These are phyloP conservation scores for Euplagia quadripunctaria DNA, from an alignment of 2,888 invertebrate genomes.

Conservation along the genomic window DNA sequence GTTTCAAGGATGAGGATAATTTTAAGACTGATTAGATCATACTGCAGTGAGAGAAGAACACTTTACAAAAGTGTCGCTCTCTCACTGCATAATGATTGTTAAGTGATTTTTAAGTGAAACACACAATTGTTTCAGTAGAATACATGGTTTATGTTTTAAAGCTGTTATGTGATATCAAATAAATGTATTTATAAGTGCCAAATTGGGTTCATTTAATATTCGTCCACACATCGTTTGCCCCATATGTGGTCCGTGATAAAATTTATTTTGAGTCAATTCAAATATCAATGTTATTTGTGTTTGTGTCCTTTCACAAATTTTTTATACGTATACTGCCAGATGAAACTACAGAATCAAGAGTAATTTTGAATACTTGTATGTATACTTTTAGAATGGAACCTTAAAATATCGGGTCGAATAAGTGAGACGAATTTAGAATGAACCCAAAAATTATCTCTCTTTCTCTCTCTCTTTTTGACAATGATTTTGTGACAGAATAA, in stretches of 20 bases:
- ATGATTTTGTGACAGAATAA: background rate
- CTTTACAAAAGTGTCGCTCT: too few relatives aligned
- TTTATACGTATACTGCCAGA: background rate
- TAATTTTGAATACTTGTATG: too few relatives aligned
- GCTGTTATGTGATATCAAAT: background rate
- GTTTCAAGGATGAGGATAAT: constrained; percentile 43
- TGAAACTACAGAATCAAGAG: too few relatives aligned
- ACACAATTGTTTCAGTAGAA: background rate
- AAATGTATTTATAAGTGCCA: constrained; percentile 7
- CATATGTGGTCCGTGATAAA: background rate
- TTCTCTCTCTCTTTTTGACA: background rate
- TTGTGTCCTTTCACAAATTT: background rate
- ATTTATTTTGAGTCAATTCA: background rate
- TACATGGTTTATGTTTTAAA: constrained; percentile 1
- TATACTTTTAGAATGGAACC: too few relatives aligned
- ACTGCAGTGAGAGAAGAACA: too few relatives aligned
- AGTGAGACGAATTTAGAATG: too few relatives aligned
- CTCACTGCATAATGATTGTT: constrained; percentile 10
- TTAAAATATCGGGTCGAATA: too few relatives aligned
- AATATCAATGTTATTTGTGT: background rate
- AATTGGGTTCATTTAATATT: background rate
- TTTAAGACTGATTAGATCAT: constrained; percentile 53
- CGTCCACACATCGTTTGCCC: background rate
- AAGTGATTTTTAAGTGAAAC: constrained; percentile 10
- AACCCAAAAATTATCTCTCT: background rate